Percentiles rank a stretch among this genome's conserved stretches.
Evolutionary conservation across 2,113 vertebrate genomes (phyloP).

Genomic region (Mastomys natalensis): DNA sequence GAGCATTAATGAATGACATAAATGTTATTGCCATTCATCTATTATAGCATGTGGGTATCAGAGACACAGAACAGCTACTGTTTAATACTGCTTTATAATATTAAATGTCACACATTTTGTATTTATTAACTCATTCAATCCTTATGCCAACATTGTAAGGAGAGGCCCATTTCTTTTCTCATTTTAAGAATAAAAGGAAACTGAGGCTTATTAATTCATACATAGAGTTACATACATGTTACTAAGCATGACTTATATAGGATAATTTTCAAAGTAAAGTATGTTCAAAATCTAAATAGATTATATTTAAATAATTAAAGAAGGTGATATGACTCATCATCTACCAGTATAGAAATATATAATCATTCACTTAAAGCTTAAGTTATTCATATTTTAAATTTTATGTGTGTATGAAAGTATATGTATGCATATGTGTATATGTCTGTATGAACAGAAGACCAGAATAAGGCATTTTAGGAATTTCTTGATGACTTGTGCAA

Average conservation of each 20-base stretch:
- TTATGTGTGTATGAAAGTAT: neutral
- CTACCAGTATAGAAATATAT: neutral
- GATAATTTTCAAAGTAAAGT: neutral
- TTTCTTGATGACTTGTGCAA: no score
- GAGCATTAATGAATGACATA: constrained; percentile 4
- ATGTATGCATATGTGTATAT: neutral
- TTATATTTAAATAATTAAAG: neutral
- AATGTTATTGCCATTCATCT: constrained; percentile 1
- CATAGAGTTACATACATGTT: neutral
- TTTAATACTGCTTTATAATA: neutral
- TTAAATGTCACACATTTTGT: neutral
- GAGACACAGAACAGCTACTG: neutral
- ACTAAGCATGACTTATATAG: neutral
- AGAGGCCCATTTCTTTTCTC: neutral
- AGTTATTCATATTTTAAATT: neutral
- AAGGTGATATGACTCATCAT: neutral
- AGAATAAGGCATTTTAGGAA: neutral
- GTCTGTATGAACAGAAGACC: neutral
- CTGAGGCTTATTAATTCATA: neutral
- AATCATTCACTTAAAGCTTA: neutral
- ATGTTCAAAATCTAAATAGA: neutral
- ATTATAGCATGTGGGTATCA: neutral
- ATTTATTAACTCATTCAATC: constrained; percentile 10
- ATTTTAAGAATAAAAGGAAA: neutral
- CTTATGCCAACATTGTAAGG: neutral